Base-by-base conservation (phyloP, 2,888 invertebrate species). In the Anorthoa munda region DNA sequence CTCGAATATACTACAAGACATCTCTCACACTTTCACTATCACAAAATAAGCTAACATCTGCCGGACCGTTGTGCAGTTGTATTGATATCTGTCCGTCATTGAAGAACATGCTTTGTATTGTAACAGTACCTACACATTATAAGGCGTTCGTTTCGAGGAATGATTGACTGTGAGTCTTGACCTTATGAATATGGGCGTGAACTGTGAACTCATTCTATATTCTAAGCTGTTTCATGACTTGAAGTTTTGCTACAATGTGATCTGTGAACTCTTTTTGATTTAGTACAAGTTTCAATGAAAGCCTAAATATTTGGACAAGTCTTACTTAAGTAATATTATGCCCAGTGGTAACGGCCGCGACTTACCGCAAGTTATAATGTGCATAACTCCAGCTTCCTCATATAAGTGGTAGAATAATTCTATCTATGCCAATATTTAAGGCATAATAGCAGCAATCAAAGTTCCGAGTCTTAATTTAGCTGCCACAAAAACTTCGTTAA, bases 1-100 rank as follows among this genome's bases (percentile, higher is more conserved):
- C 26, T 55, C 17, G 18, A 68, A 75, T 48, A 12, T 11, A 4
- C 9, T 4, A 26, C 21, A 18, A 9, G 63, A 13, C 67, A 50
- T 15, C 18, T 51, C 50, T 13, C 23, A 46, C 50, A 74, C 75
- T 78, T 78, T 79, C 78, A 74, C 79, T 68, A 39, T 7, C 31
- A 31, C 31, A 31, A 5, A 31, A 31, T 31, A 31, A 31, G 7
- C 31, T 31, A 4, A 79, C 67, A 74, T 74, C 66, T 67, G 58
- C 39, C n/a, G 58, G 13, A 58, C 18, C 17, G 21, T 26, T 21
- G 21, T 17, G 31, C 15, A 9, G n/a, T 17, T 58, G 26, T 51
- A 68, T 31, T 48, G 59, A 61, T 56, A 61, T 72, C 31, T 48
- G 64, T 74, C 73, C 11, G 45, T 55, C 60, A 50, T 50, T 59